Evolutionary conservation across 2,888 invertebrate species (phyloP).

Genomic region (Cryptus viduatorius): DNA sequence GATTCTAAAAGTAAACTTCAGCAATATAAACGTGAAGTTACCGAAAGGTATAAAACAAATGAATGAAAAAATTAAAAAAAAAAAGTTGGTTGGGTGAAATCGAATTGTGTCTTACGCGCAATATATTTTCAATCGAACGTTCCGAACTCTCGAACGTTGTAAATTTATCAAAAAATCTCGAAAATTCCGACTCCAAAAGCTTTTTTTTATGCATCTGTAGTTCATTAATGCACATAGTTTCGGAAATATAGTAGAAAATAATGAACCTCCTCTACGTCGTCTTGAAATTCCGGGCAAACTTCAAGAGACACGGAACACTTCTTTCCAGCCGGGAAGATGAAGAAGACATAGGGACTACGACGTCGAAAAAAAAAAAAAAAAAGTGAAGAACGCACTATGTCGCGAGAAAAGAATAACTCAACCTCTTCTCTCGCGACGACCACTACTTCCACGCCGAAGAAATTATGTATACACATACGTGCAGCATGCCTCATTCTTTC

Average conservation of each 20-base stretch:
- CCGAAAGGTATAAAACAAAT: constrained; percentile 18
- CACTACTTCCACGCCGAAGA: neutral
- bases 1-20: constrained; percentile 46
- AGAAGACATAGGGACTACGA: constrained; percentile 19
- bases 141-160: no score
- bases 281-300: constrained; percentile 37
- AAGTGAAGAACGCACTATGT: constrained; percentile 44
- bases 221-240: neutral
- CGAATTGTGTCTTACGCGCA: no score
- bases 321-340: constrained; percentile 21
- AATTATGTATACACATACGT: neutral
- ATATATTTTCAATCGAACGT: no score
- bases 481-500: constrained; percentile 25
- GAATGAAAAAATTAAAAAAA: constrained; percentile 19
- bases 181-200: neutral
- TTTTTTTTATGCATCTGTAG: neutral
- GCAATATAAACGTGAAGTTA: constrained; percentile 18
- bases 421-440: constrained; percentile 29
- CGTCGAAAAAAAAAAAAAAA: constrained; percentile 37
- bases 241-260: constrained; percentile 40
- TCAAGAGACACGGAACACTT: constrained; percentile 1
- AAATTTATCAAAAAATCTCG: neutral
- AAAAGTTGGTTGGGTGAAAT: neutral
- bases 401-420: constrained; percentile 51
- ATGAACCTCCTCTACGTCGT: constrained; percentile 40